Percentiles rank a stretch among this genome's conserved stretches.
Conservation (phyloP, 2,113 vertebrate species). For the Fulmarus glacialis region DNA sequence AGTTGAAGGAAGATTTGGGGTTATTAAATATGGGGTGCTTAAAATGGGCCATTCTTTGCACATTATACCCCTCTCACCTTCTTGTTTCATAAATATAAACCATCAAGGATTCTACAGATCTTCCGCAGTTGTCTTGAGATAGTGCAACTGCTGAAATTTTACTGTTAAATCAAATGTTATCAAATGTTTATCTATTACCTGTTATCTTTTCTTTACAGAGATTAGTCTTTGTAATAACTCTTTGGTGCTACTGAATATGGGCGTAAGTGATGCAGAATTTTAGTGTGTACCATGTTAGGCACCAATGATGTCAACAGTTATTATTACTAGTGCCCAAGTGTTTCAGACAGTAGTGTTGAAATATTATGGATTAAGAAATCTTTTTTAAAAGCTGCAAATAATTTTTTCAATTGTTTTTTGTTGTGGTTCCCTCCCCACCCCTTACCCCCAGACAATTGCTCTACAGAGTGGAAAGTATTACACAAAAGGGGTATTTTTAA, state of each 20-base stretch:
- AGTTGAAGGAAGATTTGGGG: not conserved
- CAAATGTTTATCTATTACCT: not conserved
- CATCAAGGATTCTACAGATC: not conserved
- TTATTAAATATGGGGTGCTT: not conserved
- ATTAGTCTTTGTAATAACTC: not conserved
- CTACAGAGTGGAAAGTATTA: conserved; percentile 38
- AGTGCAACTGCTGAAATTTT: not conserved
- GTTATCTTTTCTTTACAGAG: conserved; percentile 1
- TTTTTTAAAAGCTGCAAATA: not conserved
- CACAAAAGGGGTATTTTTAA: conserved; percentile 23
- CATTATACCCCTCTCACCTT: not conserved
- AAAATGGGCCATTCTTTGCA: not conserved
- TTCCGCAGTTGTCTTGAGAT: not conserved
- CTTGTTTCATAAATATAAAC: not conserved
- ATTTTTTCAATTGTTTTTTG: not conserved
- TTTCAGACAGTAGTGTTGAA: conserved; percentile 39
- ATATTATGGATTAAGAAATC: conserved; percentile 18
- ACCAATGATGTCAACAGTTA: conserved; percentile 21
- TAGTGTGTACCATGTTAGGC: not conserved
- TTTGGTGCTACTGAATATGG: conserved; percentile 23
- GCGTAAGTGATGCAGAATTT: not conserved
- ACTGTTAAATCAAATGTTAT: not conserved
- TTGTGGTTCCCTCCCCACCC: not conserved
- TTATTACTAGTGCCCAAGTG: conserved; percentile 41
- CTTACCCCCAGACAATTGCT: not conserved